Base-by-base conservation (phyloP, 2,797 vertebrate genomes). In the Perodicticus potto region DNA sequence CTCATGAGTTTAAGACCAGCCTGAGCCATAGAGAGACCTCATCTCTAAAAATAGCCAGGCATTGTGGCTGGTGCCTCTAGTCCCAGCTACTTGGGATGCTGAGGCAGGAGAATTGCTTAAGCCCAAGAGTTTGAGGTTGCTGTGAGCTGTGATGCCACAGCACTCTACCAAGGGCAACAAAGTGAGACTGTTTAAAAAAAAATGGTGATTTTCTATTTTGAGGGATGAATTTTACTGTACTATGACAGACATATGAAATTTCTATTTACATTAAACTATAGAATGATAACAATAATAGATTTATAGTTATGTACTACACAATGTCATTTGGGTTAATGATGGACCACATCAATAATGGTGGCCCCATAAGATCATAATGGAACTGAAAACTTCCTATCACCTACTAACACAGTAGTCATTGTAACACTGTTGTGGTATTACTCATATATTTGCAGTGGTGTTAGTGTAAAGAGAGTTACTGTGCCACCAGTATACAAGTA, bases 261-360 rank as follows among this genome's bases (percentile, higher is more conserved):
- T 86, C 96, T 67, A 85, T 57, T 96, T 92, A 84, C 61, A 77
- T 57, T 76, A 74, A 95, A 40, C 13, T n/a, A 55, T 80, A 20
- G 10, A 92, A 85, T 78, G 7, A 89, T 59, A 95, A 90, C 8
- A 89, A 86, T n/a, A 81, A 77, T 34, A 61, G 19, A 65, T 12
- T 43, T 25, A 77, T 3, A 80, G 53, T 37, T 23, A 37, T 6
- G 13, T 14, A 78, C n/a, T 2, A 1, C 13, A 9, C 57, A 37
- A 57, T n/a, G 34, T 34, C 4, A 2, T 57, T 37, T 80, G 57
- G 13, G 23, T 78, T 55, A 80, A 25, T 27, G 77, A 57, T 57
- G 23, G 53, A 57, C 34, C 55, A 57, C 53, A 80, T 16, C 25
- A 57, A 80, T 17, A 34, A 57, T 57, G n/a, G 23, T 59, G n/a